Base-by-base conservation (phyloP, 1,140 invertebrate genomes). In the Drosophila bocki region DNA sequence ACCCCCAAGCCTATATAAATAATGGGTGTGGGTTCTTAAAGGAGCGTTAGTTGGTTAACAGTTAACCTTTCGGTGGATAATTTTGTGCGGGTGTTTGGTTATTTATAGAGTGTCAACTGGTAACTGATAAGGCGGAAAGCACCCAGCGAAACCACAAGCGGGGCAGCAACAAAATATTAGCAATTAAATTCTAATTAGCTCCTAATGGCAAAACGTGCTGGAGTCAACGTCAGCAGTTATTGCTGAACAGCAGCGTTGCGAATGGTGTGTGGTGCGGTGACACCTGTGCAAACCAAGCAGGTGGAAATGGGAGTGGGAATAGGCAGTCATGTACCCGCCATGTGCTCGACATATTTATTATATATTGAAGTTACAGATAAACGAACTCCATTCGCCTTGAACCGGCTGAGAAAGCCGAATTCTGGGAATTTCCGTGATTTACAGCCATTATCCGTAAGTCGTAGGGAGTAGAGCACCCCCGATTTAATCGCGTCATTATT, bases 101-200 rank as follows among this genome's bases (percentile, higher is more conserved):
- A 68, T 70, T 70, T 70, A 70, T 70, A 67, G 65, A 68, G 67
- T 70, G 48, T 44, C 67, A 53, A 54, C 61, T 64, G 39, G 29
- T 47, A 26, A 22, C 53, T 44, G 54, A 58, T 54, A 54, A 65
- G 50, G 54, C 35, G 59, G 67, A 19, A 74, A 60, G 53, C 47
- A 53, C 56, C 47, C 42, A 39, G 4, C 22, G 13, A 41, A 32
- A 32, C 35, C 59, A 42, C 45, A 32, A 42, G n/a, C 48, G 41
- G 33, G 47, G 37, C 7, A 57, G 41, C 17, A 53, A 47, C 37
- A 64, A 60, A 61, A 68, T 72, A 72, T 72, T 59, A 59, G 50
- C 82, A 78, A 88, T 83, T 80, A 85, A 82, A 80, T 74, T 72
- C 57, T 62, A 78, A 81, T 83, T 83, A 77, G 57, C 57, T 44